Percentiles rank a stretch among this genome's conserved stretches.
Conservation (phyloP, 2,888 invertebrate species). For the Sabatieria punctata region DNA sequence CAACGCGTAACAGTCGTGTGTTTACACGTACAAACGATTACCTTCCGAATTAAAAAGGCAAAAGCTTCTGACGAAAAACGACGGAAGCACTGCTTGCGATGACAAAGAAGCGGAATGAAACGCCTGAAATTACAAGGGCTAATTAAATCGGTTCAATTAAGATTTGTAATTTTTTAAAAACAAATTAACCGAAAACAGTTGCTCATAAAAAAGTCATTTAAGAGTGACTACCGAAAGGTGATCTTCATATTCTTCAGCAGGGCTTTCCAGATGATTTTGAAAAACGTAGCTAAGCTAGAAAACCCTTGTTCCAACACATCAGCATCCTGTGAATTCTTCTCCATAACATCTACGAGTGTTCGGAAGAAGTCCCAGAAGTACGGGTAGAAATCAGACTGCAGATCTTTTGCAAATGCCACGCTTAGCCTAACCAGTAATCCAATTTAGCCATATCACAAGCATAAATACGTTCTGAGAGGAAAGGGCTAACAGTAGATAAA, state of each 20-base stretch:
- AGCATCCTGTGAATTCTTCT: background rate
- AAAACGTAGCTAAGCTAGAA: background rate
- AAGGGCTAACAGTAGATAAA: no score
- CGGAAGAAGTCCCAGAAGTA: slow-evolving; percentile 56
- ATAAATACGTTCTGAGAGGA: no score
- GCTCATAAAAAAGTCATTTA: no score
- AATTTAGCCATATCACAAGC: no score
- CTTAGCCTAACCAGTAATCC: slow-evolving; percentile 59
- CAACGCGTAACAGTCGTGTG: background rate
- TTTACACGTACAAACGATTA: background rate
- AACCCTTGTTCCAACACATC: background rate
- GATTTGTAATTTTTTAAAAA: no score
- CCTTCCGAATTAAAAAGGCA: slow-evolving; percentile 61
- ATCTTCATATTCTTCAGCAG: no score
- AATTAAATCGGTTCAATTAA: no score
- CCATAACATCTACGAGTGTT: background rate
- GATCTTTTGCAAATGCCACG: slow-evolving; percentile 66
- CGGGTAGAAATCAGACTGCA: slow-evolving; percentile 68
- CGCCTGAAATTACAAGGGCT: no score
- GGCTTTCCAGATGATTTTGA: background rate
- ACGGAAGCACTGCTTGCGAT: slow-evolving; percentile 59
- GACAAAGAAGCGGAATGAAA: background rate
- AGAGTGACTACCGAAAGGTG: no score
- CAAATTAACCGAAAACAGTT: no score
- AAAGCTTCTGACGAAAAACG: slow-evolving; percentile 88